Conservation (phyloP, 2,113 vertebrate genomes). For the Hyperoodon ampullatus region DNA sequence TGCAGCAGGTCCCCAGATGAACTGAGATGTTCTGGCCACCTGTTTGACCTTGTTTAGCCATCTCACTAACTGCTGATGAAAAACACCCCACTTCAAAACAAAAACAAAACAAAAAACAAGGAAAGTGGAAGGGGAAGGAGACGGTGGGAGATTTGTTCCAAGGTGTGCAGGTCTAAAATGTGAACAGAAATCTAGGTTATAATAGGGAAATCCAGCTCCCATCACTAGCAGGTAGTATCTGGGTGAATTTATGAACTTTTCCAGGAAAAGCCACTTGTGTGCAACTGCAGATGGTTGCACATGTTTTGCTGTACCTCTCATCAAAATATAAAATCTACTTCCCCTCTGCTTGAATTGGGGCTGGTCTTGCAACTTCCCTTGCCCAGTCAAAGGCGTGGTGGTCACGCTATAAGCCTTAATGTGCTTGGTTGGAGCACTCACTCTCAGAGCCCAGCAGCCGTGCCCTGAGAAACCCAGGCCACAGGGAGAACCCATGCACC, state of each 20-base stretch:
- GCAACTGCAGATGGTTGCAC: neutral
- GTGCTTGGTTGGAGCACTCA: neutral
- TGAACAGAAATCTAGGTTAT: neutral
- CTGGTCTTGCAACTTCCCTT: neutral
- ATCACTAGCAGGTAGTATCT: neutral
- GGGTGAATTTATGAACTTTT: neutral
- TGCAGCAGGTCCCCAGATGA: neutral
- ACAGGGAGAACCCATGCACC: neutral
- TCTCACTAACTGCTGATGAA: neutral
- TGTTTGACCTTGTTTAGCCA: neutral
- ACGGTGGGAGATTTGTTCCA: no score
- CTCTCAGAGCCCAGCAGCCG: neutral
- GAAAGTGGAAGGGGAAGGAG: neutral
- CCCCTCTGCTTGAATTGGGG: neutral
- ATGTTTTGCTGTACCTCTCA: neutral
- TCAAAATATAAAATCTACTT: neutral
- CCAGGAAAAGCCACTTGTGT: neutral
- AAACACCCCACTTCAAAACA: neutral
- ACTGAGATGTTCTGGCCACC: neutral
- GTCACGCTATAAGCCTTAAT: neutral
- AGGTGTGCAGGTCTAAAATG: neutral
- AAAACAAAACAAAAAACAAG: neutral
- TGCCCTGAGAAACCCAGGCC: accelerated
- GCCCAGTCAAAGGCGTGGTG: no score
- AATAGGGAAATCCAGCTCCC: neutral